A percentile compares a stretch with the other conserved stretches of the same genome.
phyloP scores from a whole-genome alignment of 2,797 vertebrate genomes.

The Cryptoprocta ferox region DNA sequence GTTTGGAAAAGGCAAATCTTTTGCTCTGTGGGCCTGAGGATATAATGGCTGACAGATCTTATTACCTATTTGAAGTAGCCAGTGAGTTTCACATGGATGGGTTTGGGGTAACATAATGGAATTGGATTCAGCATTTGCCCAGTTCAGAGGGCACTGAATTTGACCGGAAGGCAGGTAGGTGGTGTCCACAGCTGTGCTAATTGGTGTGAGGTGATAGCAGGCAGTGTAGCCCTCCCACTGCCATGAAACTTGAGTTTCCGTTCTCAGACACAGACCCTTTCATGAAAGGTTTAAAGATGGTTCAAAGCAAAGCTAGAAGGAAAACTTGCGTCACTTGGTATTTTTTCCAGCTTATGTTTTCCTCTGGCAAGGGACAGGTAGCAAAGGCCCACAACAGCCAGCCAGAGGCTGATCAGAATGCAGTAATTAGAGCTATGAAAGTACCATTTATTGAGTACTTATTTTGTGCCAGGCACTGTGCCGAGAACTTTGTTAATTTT shows the following conservation, averaged over 20 bases:
- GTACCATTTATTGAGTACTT: not conserved
- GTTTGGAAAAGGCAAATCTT: not conserved
- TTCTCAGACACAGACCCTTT: not conserved
- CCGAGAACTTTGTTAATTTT: constrained; percentile 12
- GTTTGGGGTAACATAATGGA: not conserved
- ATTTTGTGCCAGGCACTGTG: not conserved
- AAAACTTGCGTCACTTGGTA: not conserved
- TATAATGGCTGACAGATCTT: not conserved
- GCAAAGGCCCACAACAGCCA: not conserved
- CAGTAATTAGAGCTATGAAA: not conserved
- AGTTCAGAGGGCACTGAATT: not conserved
- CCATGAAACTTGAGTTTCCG: not conserved
- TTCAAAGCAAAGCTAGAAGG: not conserved
- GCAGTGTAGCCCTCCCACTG: not conserved
- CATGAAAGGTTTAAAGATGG: not conserved
- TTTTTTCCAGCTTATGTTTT: not conserved
- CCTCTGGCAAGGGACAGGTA: not conserved
- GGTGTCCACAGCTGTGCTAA: not conserved
- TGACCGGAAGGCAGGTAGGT: not conserved
- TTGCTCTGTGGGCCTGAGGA: not conserved
- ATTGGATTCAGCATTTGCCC: not conserved
- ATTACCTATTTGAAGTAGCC: not conserved
- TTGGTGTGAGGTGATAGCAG: not conserved
- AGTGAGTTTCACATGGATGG: not conserved
- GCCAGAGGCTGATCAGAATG: not conserved